phyloP scores from a whole-genome alignment of 1,140 invertebrate species.

The Penaeus japonicus region DNA sequence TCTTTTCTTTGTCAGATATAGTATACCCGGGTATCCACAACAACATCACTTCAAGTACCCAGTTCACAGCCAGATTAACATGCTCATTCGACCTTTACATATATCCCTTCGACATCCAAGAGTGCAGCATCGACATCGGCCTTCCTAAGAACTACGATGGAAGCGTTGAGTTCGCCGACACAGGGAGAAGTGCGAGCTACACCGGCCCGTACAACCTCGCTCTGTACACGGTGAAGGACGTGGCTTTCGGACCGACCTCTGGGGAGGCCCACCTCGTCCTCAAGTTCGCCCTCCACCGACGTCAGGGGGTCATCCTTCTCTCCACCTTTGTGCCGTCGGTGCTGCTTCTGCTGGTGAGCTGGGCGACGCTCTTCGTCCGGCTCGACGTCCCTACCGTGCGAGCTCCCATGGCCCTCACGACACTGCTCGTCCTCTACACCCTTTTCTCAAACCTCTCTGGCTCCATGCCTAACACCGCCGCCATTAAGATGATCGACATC shows the following conservation, averaged over 20 bases:
- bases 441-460: background rate
- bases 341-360: background rate
- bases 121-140: too few relatives aligned
- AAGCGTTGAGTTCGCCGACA: too few relatives aligned
- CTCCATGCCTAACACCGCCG: background rate
- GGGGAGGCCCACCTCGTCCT: background rate
- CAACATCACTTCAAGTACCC: too few relatives aligned
- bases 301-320: background rate
- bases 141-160: too few relatives aligned
- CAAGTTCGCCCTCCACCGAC: background rate
- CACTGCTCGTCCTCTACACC: conserved; percentile 19
- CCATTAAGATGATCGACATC: conserved; percentile 24
- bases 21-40: too few relatives aligned
- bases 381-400: background rate
- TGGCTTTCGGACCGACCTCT: background rate
- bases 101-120: too few relatives aligned
- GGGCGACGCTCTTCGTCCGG: background rate
- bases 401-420: background rate
- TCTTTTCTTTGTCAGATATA: too few relatives aligned
- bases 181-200: too few relatives aligned
- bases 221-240: too few relatives aligned
- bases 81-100: too few relatives aligned
- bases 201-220: too few relatives aligned
- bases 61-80: too few relatives aligned
- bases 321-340: background rate